Evolutionary conservation across 1,140 invertebrate species (phyloP), one percentile per base, ranked within the genome.

Genomic region (Drosophila kanapiae): DNA sequence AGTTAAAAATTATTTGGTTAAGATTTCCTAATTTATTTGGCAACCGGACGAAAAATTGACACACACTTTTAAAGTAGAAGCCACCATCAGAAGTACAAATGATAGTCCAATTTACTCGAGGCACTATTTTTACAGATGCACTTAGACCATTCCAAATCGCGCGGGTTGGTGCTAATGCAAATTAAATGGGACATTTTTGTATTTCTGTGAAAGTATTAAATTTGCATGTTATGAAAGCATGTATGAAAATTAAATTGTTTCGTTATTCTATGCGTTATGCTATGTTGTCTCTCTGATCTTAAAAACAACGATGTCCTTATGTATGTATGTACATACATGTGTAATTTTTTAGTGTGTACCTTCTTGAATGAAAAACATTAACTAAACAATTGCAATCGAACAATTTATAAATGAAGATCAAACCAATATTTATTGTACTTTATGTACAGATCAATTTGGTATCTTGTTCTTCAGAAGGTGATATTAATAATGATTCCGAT

Each of bases 401-500:
- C 13, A 18, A 18, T 1, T 35, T 54, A 45, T 3, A 14, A 37
- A 56, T 56, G 53, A 54, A 37, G 16, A n/a, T 56, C 3, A 6
- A n/a, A 14, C 2, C 4, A 31, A 14, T 63, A 18, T n/a, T 16
- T 6, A 14, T 29, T 29, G 53, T 59, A 59, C 60, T 64, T 29
- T 18, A 11, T 6, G 59, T 63, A 45, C 63, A 64, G n/a, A 29
- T 47, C 9, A 18, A 33, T 37, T 35, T 47, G n/a, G 33, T 23
- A 11, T 31, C 13, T 8, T 33, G 23, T n/a, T n/a, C n/a, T n/a
- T n/a, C n/a, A n/a, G n/a, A n/a, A n/a, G n/a, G n/a, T 33, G 27
- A 45, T 16, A 31, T 2, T 6, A 23, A 51, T n/a, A 27, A 13
- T 14, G 56, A 45, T 18, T 37, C 31, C 14, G 29, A 74, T 51